Conservation (phyloP, 2,797 vertebrate genomes). For the Lateolabrax maculatus region DNA sequence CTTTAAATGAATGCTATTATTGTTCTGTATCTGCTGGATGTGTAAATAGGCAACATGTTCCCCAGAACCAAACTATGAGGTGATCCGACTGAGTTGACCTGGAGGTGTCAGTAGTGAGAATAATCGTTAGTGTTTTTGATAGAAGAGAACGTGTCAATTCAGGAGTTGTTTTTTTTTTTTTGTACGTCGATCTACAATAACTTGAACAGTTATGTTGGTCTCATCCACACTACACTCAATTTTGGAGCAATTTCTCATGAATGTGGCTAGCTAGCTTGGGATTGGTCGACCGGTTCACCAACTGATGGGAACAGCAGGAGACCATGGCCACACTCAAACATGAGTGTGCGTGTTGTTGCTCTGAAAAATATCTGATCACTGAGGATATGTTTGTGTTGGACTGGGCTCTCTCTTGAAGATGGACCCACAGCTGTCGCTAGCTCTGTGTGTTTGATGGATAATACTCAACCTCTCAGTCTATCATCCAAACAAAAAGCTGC, state of each 20-base stretch:
- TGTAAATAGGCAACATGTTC: neutral
- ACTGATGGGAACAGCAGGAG: neutral
- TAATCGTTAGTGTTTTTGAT: neutral
- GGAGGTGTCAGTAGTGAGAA: neutral
- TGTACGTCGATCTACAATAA: too few relatives aligned
- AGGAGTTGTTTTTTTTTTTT: too few relatives aligned
- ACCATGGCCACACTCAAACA: constrained; percentile 3
- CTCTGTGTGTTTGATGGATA: constrained; percentile 39
- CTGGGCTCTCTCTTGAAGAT: constrained; percentile 14
- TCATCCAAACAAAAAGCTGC: constrained; percentile 37
- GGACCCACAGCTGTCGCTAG: constrained; percentile 21
- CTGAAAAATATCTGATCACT: neutral
- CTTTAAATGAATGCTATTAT: neutral
- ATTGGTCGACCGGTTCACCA: neutral
- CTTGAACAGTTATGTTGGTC: neutral
- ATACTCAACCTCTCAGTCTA: constrained; percentile 22
- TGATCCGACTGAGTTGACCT: neutral
- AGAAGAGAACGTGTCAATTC: too few relatives aligned
- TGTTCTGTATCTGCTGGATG: neutral
- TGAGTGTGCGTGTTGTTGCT: constrained; percentile 15
- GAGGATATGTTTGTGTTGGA: neutral
- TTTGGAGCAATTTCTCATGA: too few relatives aligned
- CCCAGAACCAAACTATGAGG: neutral
- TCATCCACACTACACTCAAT: neutral
- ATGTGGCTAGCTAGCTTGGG: neutral